Base-by-base conservation (phyloP, 2,888 invertebrate species). In the Lucinisca nassula region DNA sequence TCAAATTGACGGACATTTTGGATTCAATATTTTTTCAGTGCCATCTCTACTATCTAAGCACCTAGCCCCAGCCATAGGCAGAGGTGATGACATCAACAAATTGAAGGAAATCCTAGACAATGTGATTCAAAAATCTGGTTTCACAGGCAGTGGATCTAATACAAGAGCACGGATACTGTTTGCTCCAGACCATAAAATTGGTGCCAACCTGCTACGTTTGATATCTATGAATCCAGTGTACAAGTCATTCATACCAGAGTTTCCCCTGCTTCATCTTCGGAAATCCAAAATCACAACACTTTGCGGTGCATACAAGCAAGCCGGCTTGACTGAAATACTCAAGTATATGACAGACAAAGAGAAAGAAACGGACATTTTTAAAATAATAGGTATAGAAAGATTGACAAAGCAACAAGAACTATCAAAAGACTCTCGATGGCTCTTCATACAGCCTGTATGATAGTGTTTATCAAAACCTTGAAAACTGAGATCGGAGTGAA, bases 141-240 rank as follows among this genome's bases (percentile, higher is more conserved):
- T 37, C 21, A 30, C 21, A 2, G 37, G 30, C 0, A 17, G 1
- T 27, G 35, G 35, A 35, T 27, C n/a, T 17, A 58, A 30, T 27
- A 30, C 61, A 61, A 61, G 30, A 8, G 17, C 79, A 35, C 81
- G 72, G 55, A 90, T 88, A 14, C 58, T 88, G 0, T 88, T 84
- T 86, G 88, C 81, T n/a, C 84, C 84, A 24, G 90, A 88, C 61
- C 76, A 88, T 45, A 90, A 90, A 73, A 84, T 88, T 24, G 86
- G 84, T 27, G 30, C 37, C 8, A 80, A 81, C 45, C 38, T 88
- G 32, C 32, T 88, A 0, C 80, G 75, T 45, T 73, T 90, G 0
- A 72, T 37, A 40, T 35, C 84, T 38, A 40, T 37, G 2, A 40
- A 78, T 32, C 49, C n/a, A 17, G 67, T 72, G 30, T 85, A 79